Evolutionary conservation across 2,113 vertebrate genomes (phyloP).

Genomic region (Dryoscopus gambensis): DNA sequence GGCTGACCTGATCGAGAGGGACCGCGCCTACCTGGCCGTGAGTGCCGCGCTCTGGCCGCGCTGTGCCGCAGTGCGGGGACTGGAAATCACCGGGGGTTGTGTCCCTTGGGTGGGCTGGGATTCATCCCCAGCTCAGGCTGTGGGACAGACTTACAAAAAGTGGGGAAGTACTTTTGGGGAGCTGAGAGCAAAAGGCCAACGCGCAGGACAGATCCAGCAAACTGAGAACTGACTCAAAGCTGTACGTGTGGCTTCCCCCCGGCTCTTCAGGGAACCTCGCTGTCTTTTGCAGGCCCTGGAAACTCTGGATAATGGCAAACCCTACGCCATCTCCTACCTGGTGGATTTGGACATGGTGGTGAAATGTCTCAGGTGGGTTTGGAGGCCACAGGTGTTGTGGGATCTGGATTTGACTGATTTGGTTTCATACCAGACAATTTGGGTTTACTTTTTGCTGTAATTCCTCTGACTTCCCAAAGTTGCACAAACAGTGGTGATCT

Average conservation of each 20-base stretch:
- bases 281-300: slow-evolving; percentile 82
- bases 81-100: background rate
- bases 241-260: accelerated
- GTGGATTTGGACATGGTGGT: slow-evolving; percentile 89
- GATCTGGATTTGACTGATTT: background rate
- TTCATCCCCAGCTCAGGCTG: background rate
- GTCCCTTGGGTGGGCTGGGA: accelerated
- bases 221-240: background rate
- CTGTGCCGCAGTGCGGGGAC: background rate
- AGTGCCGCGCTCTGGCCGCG: background rate
- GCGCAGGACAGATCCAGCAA: accelerated
- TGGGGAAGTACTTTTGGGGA: background rate
- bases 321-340: slow-evolving; percentile 81
- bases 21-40: slow-evolving; percentile 89
- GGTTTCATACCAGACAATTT: background rate
- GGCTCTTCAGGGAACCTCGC: background rate
- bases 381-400: background rate
- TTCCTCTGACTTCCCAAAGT: background rate
- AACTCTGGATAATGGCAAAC: slow-evolving; percentile 96
- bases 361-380: slow-evolving; percentile 83
- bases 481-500: accelerated
- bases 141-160: background rate
- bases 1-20: slow-evolving; percentile 90
- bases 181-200: background rate
- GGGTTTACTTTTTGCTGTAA: background rate